Base-by-base conservation (phyloP, 2,797 vertebrate genomes). In the Poecilia gillii region DNA sequence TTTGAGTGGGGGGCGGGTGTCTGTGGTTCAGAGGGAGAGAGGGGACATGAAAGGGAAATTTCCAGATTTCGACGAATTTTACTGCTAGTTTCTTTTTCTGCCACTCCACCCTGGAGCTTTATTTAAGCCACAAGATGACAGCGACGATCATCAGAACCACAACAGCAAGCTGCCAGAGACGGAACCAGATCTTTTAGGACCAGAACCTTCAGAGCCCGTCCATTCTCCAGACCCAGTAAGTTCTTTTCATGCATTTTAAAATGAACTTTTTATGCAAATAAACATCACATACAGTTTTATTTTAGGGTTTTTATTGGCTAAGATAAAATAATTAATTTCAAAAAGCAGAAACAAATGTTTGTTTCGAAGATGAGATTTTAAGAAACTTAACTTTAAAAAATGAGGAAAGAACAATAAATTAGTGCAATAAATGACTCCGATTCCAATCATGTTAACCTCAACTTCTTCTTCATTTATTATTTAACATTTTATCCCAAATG, bases 41-140 rank as follows among this genome's bases (percentile, higher is more conserved):
- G 71, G 41, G 77, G 25, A 41, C 9, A 3, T 5, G 8, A 70
- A 72, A 46, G 45, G 68, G 81, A 75, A 89, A 78, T 81, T 79
- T 79, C 72, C 68, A 66, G 31, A 47, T 46, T 81, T 87, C 59
- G 0, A 36, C 59, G 73, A 80, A 81, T 12, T 74, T 66, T 77
- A 20, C 43, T 53, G 55, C 81, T 9, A 82, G 72, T 87, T 90
- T 88, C 87, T 75, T 39, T 88, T 85, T 78, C 83, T 79, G 3
- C 14, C 33, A 33, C 3, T 74, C 13, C 57, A 79, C 57, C 53
- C 74, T 59, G 74, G 62, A 72, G 74, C 31, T 66, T 72, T 88
- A 88, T 87, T 80, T 88, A 89, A 88, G 80, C 70, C 33, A 28
- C 77, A 73, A 59, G 31, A 75, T 55, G 45, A 59, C 62, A 79